Conservation (phyloP, 1,140 invertebrate genomes). For the Eumeta japonica region DNA sequence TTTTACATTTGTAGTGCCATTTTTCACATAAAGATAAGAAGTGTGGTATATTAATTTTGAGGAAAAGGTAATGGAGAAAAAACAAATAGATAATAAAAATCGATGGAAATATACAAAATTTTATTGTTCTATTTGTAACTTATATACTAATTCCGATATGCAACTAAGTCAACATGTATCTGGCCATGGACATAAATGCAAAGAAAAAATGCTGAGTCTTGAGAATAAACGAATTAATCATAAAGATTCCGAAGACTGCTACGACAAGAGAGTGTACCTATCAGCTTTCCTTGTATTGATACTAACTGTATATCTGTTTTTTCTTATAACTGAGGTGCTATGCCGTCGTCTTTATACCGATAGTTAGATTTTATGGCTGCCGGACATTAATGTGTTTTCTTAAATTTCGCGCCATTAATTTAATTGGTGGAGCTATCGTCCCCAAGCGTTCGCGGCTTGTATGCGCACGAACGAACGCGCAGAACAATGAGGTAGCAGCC, state of each 20-base stretch:
- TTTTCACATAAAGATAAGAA: no score
- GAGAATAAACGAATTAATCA: conserved; percentile 13
- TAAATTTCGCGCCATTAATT: conserved; percentile 58
- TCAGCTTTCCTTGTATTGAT: conserved; percentile 26
- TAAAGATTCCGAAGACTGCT: conserved; percentile 17
- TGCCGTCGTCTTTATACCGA: no score
- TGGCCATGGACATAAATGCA: conserved; percentile 36
- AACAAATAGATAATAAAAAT: no score
- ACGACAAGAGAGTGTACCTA: conserved; percentile 25
- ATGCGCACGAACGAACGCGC: conserved; percentile 58
- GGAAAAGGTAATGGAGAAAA: no score
- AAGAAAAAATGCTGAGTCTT: conserved; percentile 19
- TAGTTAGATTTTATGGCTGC: no score
- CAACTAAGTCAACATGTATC: conserved; percentile 44
- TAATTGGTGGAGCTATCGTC: conserved; percentile 56
- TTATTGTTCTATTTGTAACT: conserved; percentile 32
- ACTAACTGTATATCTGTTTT: conserved; percentile 35
- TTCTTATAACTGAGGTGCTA: conserved; percentile 30
- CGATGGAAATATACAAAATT: no score
- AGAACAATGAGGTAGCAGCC: conserved; percentile 59
- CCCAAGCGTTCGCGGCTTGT: conserved; percentile 59
- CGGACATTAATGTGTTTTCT: no score
- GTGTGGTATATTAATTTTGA: no score
- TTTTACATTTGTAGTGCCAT: no score
- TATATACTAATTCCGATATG: conserved; percentile 38